Evolutionary conservation across 2,113 vertebrate genomes (phyloP), one percentile per base, ranked within the genome.

Genomic region (Cephalopterus ornatus): DNA sequence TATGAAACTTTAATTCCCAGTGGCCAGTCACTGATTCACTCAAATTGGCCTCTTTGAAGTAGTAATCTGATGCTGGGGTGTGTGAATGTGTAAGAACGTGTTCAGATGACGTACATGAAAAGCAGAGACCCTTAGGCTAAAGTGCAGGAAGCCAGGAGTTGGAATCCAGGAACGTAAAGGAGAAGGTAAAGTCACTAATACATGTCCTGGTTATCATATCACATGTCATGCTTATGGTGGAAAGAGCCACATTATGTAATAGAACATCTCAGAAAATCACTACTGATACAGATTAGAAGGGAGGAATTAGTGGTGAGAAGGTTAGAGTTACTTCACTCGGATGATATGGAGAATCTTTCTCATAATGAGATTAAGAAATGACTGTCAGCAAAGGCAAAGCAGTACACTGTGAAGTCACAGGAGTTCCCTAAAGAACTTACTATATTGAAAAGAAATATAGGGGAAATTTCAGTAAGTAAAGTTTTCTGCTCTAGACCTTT

Each of bases 31-130:
- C 15, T 52, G 14, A 32, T n/a, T 50, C 20, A 67, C 21, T 71
- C 14, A 83, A 22, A 30, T 24, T 0, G 0, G 58, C 14, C 26
- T 46, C 32, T 59, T 71, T 70, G 49, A 75, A 37, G 27, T 14
- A 42, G 11, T 62, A 42, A 39, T 74, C 46, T 76, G 32, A 62
- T 42, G 21, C 35, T 66, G 27, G 58, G 8, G 3, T 50, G 2
- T 74, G 24, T 84, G 39, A 33, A 88, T 3, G 0, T 63, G 39
- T 74, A 39, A 24, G 23, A 82, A 39, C 11, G 3, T 19, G 56
- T 56, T 61, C 19, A 24, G 55, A 8, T 15, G 41, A 70, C 0
- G 0, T 7, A 23, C 4, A 4, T 18, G 27, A 61, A 55, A 47
- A 41, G 1, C 3, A 26, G 16, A 4, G 2, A 21, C 9, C 56